Evolutionary conservation across 2,797 vertebrate genomes (phyloP), one percentile per base, ranked within the genome.

Genomic region (Botia almorhae): DNA sequence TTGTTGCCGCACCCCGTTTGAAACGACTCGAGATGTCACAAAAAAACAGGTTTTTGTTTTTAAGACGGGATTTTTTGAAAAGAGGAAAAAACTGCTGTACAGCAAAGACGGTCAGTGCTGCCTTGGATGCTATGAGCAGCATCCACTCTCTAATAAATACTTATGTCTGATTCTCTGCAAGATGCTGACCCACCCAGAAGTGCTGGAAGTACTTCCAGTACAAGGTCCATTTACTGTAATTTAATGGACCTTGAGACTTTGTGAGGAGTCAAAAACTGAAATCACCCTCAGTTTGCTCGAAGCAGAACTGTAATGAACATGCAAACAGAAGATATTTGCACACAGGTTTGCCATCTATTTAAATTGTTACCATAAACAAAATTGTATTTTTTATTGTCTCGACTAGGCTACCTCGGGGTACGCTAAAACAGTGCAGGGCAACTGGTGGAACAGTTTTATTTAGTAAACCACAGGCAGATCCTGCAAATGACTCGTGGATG

Each of bases 371-470:
- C 16, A 16, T 33, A 33, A 63, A 63, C 60, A 33, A 63, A 63
- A 29, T 63, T 29, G 60, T 29, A 16, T 33, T 26, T 61, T 19
- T 39, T n/a, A 36, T 39, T 2, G 48, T 17, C 6, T 65, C 7
- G 21, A 29, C 58, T 8, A 12, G 5, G 14, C 43, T 67, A 53
- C 63, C 14, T 56, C 0, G 7, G 51, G 61, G n/a, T 43, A 11
- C 46, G 16, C 14, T 13, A 4, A 53, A 56, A n/a, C 39, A 50
- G 21, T 19, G 8, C 33, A 68, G 17, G 14, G 64, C 1, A 3
- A 56, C 55, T 68, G 36, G 23, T 77, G 51, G n/a, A 68, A 46
- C 2, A 76, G 23, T 60, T 21, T 60, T 60, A 23, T 60, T 60
- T 60, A 60, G 56, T 33, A 63, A 63, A 60, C 56, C 26, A 33